phyloP scores from a whole-genome alignment of 2,113 vertebrate genomes.

The Percina caprodes region DNA sequence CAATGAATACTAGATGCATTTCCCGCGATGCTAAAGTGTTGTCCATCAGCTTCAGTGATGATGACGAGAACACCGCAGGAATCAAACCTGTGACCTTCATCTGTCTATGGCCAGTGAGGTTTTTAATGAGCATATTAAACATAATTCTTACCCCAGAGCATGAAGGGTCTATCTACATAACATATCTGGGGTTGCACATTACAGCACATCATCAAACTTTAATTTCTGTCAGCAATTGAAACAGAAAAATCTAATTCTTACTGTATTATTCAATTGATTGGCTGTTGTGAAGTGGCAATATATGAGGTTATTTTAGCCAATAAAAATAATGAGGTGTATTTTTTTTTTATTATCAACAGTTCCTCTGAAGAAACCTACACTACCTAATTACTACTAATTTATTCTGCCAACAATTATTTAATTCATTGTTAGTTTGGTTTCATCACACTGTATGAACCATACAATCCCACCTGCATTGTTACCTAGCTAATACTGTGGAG shows the following conservation, averaged over 20 bases:
- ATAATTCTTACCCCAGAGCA: slow-evolving; percentile 32
- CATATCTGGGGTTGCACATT: not conserved
- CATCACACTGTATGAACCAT: not conserved
- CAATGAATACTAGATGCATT: not conserved
- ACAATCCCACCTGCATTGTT: not conserved
- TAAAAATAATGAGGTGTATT: not conserved
- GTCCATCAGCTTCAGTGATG: not conserved
- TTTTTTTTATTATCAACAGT: not conserved
- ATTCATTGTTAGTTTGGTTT: not conserved
- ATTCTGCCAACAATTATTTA: not conserved
- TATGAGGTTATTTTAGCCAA: not conserved
- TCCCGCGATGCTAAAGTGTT: not conserved
- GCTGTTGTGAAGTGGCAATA: not conserved
- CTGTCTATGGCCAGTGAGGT: not conserved
- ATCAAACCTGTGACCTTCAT: slow-evolving; percentile 35
- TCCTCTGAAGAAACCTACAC: not conserved
- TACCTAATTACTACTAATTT: not conserved
- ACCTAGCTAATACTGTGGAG: not conserved
- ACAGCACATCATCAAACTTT: not conserved
- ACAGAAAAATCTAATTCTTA: not conserved
- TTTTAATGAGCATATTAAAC: slow-evolving; percentile 63
- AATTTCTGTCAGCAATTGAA: not conserved
- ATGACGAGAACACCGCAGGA: not conserved
- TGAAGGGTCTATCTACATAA: slow-evolving; percentile 11
- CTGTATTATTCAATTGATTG: not conserved